Evolutionary conservation across 92 coral and sea anemone genomes (phyloP), one percentile per base, ranked within the genome.

Genomic region (Parazoanthus atlanticus): DNA sequence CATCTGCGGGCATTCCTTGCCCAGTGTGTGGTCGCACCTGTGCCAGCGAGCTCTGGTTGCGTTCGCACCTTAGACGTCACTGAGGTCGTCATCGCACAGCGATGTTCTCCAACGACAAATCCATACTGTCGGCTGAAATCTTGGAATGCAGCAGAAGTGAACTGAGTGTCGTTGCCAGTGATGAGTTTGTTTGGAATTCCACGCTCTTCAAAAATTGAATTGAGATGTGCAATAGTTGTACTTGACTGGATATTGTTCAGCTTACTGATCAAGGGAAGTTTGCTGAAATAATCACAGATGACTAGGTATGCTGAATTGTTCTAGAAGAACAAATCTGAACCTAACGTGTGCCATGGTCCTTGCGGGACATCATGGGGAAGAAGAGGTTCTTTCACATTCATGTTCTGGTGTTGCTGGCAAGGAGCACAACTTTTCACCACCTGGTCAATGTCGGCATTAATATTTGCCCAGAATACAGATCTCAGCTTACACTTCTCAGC

Each of bases 381-480:
- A 34, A 88, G 90, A 12, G 94, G 94, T 70, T 88, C 90, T 79
- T 94, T 94, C 26, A 87, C 89, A 78, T n/a, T n/a, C n/a, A n/a
- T n/a, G n/a, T n/a, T n/a, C n/a, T n/a, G n/a, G n/a, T 93, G 88
- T 41, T 71, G 92, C 34, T 91, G 93, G 49, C 93, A 93, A 17
- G 95, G 93, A 9, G 91, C 86, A 40, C 93, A 93, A 47, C 88
- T 31, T 73, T 85, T 92, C 13, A 89, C 90, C 88, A 89, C 34
- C 5, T 92, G 79, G 32, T 92, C 94, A 73, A 92, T 89, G 43
- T 92, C 90, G 0, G 40, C 30, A 19, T 92, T 89, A 33, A 92
- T 85, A 77, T 34, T 89, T 92, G 87, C 88, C 94, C 92, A 92
- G 88, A 89, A 92, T 2, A 89, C 92, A 40, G 94, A 92, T 69